Conservation (phyloP, 2,113 vertebrate species). For the Tamias sibiricus region DNA sequence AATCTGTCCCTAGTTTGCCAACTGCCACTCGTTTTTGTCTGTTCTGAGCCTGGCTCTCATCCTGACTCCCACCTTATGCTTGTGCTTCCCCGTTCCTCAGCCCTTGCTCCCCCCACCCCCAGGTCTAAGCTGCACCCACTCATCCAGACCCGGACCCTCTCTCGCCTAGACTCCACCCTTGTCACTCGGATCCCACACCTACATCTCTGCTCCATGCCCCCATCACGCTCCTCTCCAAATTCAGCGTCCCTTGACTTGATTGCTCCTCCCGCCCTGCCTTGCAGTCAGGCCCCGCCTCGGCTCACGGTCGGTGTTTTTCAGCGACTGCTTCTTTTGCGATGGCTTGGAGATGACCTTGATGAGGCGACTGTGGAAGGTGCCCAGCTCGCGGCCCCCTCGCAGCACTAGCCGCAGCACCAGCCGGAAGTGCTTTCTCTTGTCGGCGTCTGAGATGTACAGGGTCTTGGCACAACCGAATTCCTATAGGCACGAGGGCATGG, state of each 20-base stretch:
- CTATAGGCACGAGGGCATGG: conserved; percentile 74
- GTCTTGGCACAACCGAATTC: conserved; percentile 96
- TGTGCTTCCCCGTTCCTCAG: neutral
- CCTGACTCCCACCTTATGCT: neutral
- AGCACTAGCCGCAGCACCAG: conserved; percentile 93
- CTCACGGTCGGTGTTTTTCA: conserved; percentile 96
- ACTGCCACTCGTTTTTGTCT: neutral
- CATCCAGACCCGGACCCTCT: neutral
- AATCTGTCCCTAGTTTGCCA: neutral
- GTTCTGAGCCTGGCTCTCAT: neutral
- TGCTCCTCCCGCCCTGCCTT: neutral
- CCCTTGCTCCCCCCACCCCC: neutral
- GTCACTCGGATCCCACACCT: neutral
- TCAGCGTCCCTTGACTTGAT: accelerated
- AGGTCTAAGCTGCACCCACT: too few relatives aligned
- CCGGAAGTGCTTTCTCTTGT: conserved; percentile 97
- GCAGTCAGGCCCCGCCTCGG: neutral
- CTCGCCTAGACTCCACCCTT: neutral
- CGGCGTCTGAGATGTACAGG: conserved; percentile 95
- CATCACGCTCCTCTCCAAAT: neutral
- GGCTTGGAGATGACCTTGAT: conserved; percentile 99
- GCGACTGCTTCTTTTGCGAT: conserved; percentile 97
- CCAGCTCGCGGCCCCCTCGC: conserved; percentile 93
- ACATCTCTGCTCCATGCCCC: neutral
- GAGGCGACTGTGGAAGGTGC: conserved; percentile 94